Conservation (phyloP, 2,888 invertebrate species). For the Parelbella ahira region DNA sequence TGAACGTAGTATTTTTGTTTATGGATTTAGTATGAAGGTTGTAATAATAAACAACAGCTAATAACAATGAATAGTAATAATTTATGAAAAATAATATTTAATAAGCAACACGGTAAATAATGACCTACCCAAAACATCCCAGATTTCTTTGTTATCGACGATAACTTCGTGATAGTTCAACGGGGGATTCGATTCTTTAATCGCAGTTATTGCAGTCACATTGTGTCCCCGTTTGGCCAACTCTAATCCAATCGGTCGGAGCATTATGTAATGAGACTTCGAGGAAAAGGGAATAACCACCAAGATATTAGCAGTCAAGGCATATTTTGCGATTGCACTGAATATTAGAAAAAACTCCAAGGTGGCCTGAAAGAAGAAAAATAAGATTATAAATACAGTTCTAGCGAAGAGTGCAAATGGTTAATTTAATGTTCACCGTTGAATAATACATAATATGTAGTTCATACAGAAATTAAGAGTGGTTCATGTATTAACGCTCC, state of each 20-base stretch:
- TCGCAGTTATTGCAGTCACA: conserved; percentile 65
- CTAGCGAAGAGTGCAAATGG: too few species aligned
- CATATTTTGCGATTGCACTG: not conserved
- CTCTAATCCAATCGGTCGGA: conserved; percentile 64
- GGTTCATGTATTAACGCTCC: too few species aligned
- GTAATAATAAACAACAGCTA: too few species aligned
- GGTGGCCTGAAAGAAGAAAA: not conserved
- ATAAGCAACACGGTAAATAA: too few species aligned
- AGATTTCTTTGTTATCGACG: conserved; percentile 54
- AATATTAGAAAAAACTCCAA: conserved; percentile 6
- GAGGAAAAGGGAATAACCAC: conserved; percentile 67
- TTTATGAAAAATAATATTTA: too few species aligned
- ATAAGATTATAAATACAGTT: too few species aligned
- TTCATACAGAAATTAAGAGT: too few species aligned
- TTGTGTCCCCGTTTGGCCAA: conserved; percentile 70
- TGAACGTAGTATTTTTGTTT: too few species aligned
- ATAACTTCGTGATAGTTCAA: conserved; percentile 56
- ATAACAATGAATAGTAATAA: too few species aligned
- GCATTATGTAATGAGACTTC: conserved; percentile 66
- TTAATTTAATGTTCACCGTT: too few species aligned
- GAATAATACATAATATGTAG: too few species aligned
- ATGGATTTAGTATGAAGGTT: too few species aligned
- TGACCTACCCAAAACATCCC: conserved; percentile 56
- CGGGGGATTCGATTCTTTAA: conserved; percentile 46
- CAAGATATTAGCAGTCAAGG: conserved; percentile 59